Base-by-base conservation (phyloP, 1,140 invertebrate genomes). In the Meloidogyne hapla region DNA sequence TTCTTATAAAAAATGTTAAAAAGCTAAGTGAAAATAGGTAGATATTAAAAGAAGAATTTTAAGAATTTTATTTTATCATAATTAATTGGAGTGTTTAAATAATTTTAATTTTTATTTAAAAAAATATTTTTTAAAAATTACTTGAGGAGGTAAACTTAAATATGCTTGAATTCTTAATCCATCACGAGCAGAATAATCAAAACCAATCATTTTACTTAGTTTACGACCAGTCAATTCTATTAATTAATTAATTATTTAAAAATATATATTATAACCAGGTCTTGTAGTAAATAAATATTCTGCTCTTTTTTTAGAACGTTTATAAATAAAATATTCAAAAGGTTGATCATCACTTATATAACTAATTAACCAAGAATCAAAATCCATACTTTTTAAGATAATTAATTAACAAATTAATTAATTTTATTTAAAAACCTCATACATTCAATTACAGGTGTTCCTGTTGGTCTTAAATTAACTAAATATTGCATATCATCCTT, bases 291-390 rank as follows among this genome's bases (percentile, higher is more conserved):
- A 76, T 65, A 72, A 75, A 40, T 68, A 81, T 71, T 87, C 84
- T 42, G 85, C 82, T 62, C 82, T 74, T 73, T 86, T 85, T 56
- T 82, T 69, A 45, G 78, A 77, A 26, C 79, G 64, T 23, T 71
- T 63, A 76, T 84, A 86, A 13, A 86, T 64, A 62, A 74, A 84
- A 73, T 73, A 73, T 69, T 86, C 84, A 75, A 84, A 83, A 9
- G 84, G 84, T 48, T 87, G 81, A 66, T 86, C 79, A 64, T 87
- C 85, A 42, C 84, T 84, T 48, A 78, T 72, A 75, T 84, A 86
- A 10, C 84, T 86, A 18, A 86, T 83, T 9, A 86, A 77, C 85
- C 84, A 86, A 12, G 84, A 81, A n/a, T 86, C 74, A 74, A 85
- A 86, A 74, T 85, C 84, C 71, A 73, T 73, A 64, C 45, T 70